These are phyloP conservation scores for Patiria miniata DNA, from an alignment of 35 echinoderm and acorn worm species.

Conservation along the genomic window DNA sequence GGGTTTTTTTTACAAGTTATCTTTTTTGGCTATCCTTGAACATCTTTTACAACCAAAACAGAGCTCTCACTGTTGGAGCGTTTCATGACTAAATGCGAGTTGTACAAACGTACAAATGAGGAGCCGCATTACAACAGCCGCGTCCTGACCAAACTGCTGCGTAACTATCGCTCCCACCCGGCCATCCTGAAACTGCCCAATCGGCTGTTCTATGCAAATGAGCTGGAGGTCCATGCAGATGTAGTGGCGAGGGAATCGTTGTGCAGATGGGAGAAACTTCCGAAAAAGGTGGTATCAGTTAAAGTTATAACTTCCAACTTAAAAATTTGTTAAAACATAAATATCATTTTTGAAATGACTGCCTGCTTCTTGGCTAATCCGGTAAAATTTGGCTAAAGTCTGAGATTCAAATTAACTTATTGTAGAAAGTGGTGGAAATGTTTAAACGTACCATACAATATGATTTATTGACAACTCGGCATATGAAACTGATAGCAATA, in stretches of 20 bases:
- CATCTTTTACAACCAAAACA: not conserved
- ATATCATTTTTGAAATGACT: too few species aligned
- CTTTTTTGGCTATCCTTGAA: not conserved
- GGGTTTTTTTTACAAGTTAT: not conserved
- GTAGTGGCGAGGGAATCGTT: slow-evolving; percentile 56
- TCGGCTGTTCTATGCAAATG: slow-evolving; percentile 81
- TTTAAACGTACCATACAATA: not conserved
- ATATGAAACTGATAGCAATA: too few species aligned
- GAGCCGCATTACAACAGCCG: slow-evolving; percentile 46
- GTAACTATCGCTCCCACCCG: slow-evolving; percentile 87
- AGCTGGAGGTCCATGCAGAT: slow-evolving; percentile 69
- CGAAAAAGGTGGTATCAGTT: slow-evolving; percentile 59
- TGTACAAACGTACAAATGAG: slow-evolving; percentile 49
- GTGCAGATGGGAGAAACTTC: slow-evolving; percentile 59
- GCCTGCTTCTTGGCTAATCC: not conserved
- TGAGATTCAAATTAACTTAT: not conserved
- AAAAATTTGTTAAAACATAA: too few species aligned
- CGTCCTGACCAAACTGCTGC: slow-evolving; percentile 79
- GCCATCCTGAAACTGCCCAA: slow-evolving; percentile 76
- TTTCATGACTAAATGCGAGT: slow-evolving; percentile 53
- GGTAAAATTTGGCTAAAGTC: not conserved
- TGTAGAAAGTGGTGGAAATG: not conserved
- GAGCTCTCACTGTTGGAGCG: slow-evolving; percentile 69
- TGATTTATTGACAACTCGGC: not conserved
- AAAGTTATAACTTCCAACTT: not conserved